Evolutionary conservation across 2,888 invertebrate species (phyloP), one percentile per base, ranked within the genome.

Genomic region (Heliconius hortense): DNA sequence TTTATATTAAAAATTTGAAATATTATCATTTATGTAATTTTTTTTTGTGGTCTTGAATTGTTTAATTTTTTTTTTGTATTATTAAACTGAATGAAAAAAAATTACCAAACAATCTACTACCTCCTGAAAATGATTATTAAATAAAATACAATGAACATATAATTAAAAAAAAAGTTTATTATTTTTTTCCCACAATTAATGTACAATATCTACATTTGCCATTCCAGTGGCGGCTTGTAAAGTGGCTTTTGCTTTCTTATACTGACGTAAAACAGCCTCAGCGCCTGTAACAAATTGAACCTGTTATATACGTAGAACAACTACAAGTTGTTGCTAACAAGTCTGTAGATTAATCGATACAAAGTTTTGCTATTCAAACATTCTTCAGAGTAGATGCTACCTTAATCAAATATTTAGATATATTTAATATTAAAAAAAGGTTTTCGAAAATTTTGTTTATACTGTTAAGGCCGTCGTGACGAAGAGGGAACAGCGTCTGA

Each of bases 201-300:
- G 28, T 56, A 43, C 24, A 48, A 56, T 79, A n/a, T 80, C 78
- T 18, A 68, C 75, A 31, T 64, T 21, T 60, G 79, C 77, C 7
- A 79, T 84, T 26, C 80, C 85, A 0, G 90, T 89, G 21, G 91
- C 92, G 0, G 87, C 88, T 0, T 87, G 89, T 0, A 93, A 81
- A 2, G 87, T 84, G 0, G 88, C 90, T 56, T 88, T 83, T 0
- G 92, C 92, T 18, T 81, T 84, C 69, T 81, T 86, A 73, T 92
- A 93, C 80, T 89, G 87, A 24, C 84, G 80, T 8, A 92, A 76
- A 0, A 88, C 92, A 0, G 87, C 87, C 18, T 91, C 92, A 0
- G 92, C 91, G 0, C 90, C 71, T 71, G 39, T 8, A 70, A 68
- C 18, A 11, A 68, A 43, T 63, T 31, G 21, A 31, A 62, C 26